Evolutionary conservation across 2,888 invertebrate species (phyloP).

Genomic region (Tachystola acroxantha): DNA sequence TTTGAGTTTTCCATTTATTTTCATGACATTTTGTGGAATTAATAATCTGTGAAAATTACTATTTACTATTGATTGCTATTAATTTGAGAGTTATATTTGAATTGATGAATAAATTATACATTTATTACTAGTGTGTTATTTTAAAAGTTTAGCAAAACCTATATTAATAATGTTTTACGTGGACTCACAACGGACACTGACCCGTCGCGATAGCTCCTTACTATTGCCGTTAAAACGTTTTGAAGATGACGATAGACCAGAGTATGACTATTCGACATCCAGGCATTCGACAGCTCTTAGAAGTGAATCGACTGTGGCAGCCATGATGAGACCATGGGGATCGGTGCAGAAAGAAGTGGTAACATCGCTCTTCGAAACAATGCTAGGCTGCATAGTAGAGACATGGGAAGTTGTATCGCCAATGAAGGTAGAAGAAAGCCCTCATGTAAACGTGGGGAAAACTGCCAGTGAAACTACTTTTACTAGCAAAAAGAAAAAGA

Average conservation of each 20-base stretch:
- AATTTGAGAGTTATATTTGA: too few relatives aligned
- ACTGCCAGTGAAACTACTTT: constrained; percentile 18
- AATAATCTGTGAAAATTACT: too few relatives aligned
- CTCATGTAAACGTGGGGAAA: not conserved
- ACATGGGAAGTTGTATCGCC: constrained; percentile 51
- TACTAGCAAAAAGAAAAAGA: constrained; percentile 41
- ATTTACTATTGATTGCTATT: too few relatives aligned
- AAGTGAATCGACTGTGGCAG: constrained; percentile 32
- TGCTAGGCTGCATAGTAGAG: constrained; percentile 52
- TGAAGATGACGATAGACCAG: constrained; percentile 3
- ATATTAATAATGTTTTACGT: constrained; percentile 45
- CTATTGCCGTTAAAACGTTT: constrained; percentile 19
- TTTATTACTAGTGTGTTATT: too few relatives aligned
- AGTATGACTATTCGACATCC: constrained; percentile 24
- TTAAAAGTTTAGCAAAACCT: too few relatives aligned
- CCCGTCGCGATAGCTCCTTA: constrained; percentile 60
- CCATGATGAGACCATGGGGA: constrained; percentile 29
- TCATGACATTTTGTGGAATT: too few relatives aligned
- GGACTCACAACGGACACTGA: constrained; percentile 53
- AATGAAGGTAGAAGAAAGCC: constrained; percentile 28
- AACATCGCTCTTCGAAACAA: constrained; percentile 55
- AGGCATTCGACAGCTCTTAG: constrained; percentile 29
- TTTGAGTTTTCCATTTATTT: too few relatives aligned
- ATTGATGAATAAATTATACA: too few relatives aligned
- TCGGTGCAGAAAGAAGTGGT: constrained; percentile 53